These are phyloP conservation scores for Apamea sordens DNA, from an alignment of 2,888 invertebrate species.

Conservation along the genomic window DNA sequence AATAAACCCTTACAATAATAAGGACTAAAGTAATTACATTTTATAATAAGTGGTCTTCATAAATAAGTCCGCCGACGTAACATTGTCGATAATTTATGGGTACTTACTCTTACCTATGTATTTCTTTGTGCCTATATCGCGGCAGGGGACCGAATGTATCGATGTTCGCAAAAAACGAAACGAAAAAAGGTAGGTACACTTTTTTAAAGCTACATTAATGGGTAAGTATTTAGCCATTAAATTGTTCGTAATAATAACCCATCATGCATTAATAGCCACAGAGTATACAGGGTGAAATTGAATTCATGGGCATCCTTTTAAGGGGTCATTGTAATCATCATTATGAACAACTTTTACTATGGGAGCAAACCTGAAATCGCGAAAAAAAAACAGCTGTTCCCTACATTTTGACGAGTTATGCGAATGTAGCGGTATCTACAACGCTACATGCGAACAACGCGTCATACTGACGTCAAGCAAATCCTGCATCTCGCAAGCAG, in stretches of 20 bases:
- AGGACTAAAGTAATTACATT: slow-evolving; percentile 32
- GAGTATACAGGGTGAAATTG: no score
- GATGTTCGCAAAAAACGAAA: slow-evolving; percentile 46
- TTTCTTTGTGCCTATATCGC: slow-evolving; percentile 34
- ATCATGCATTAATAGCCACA: neutral
- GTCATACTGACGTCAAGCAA: no score
- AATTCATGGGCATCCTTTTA: no score
- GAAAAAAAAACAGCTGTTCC: no score
- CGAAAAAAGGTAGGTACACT: slow-evolving; percentile 24
- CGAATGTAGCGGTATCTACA: no score
- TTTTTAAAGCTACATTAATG: slow-evolving; percentile 37
- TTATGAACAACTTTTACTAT: no score
- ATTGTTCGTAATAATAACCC: slow-evolving; percentile 27
- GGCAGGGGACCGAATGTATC: slow-evolving; percentile 41
- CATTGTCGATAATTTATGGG: slow-evolving; percentile 56
- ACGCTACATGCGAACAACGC: no score
- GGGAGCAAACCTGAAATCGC: no score
- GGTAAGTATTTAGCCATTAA: slow-evolving; percentile 40
- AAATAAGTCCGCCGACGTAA: slow-evolving; percentile 47
- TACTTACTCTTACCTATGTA: slow-evolving; percentile 41
- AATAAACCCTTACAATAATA: slow-evolving; percentile 7
- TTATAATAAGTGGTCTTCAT: slow-evolving; percentile 35
- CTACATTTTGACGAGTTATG: no score
- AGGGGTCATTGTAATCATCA: no score
- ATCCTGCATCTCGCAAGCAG: no score